These are phyloP conservation scores for Brenthis daphne DNA, from an alignment of 2,888 invertebrate genomes.

Conservation along the genomic window DNA sequence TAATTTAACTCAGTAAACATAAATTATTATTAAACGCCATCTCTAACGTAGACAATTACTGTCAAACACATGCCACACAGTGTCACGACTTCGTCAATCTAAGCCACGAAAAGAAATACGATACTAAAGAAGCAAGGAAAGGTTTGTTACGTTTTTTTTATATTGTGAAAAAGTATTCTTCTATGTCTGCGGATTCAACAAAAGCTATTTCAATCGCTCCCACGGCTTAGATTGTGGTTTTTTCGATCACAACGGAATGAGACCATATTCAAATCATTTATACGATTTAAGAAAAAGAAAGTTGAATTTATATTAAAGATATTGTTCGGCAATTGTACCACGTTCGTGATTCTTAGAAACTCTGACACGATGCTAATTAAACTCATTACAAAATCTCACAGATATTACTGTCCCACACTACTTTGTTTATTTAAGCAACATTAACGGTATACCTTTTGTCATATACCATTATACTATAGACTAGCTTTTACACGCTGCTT, in stretches of 20 bases:
- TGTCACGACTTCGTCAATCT: not conserved
- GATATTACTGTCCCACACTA: conserved; percentile 21
- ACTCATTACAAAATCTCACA: conserved; percentile 29
- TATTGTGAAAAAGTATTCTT: conserved; percentile 1
- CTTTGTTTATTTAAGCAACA: conserved; percentile 29
- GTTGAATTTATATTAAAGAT: conserved; percentile 15
- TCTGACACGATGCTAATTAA: conserved; percentile 33
- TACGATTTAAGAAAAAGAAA: conserved; percentile 21
- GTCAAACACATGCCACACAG: no score
- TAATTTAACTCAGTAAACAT: no score
- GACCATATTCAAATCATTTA: conserved; percentile 12
- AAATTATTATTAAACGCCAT: no score
- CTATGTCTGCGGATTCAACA: not conserved
- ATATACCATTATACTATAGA: not conserved
- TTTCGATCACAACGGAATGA: conserved; percentile 7
- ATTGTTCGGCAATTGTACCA: conserved; percentile 25
- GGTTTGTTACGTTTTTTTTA: conserved; percentile 1
- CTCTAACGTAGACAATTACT: no score
- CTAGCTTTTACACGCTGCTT: no score
- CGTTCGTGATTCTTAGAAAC: conserved; percentile 29
- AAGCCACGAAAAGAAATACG: not conserved
- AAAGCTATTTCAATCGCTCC: conserved; percentile 17
- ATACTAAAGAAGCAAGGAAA: not conserved
- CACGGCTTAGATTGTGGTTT: conserved; percentile 13
- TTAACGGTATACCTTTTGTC: conserved; percentile 16